Evolutionary conservation across 2,888 invertebrate genomes (phyloP), one percentile per base, ranked within the genome.

Genomic region (Parnassius mnemosyne): DNA sequence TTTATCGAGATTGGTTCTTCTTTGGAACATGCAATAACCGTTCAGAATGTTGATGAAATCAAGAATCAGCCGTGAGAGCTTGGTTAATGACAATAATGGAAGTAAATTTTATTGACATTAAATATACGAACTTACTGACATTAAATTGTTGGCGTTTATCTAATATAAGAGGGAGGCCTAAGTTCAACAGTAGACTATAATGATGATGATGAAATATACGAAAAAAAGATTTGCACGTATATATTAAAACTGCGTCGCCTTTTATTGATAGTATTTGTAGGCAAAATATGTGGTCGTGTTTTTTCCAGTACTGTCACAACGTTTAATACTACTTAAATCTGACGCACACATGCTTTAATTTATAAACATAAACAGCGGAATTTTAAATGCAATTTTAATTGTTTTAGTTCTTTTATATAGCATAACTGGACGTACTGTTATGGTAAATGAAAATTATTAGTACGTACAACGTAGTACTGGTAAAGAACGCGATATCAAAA

Each of bases 211-310:
- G 52, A 53, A 47, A 25, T 61, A 47, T 57, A 53, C 56, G 52
- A 47, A 52, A 42, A 57, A 47, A 53, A 47, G 57, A 53, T 49
- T 57, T 53, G 57, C 44, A 25, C 25, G 25, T 25, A 25, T 25
- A 5, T 25, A 62, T 57, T 62, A 57, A n/a, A 57, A 62, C 49
- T 57, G 53, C 53, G 52, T 47, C 42, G 20, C 44, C 57, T 53
- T 62, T 53, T 52, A 57, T 62, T 57, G 50, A 57, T 44, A 42
- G 53, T 42, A 43, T 25, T 44, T 9, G 43, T 13, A 34, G 13
- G 25, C 51, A 47, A 42, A 54, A 54, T 53, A 60, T 54, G 54
- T 42, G 13, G 25, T 47, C n/a, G 43, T 53, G n/a, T 13, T 54
- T 54, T 54, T 25, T 60, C 49, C n/a, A 44, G 50, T 51, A 51